Evolutionary conservation across 2,113 vertebrate genomes (phyloP), one percentile per base, ranked within the genome.

Genomic region (Stomatorhinus ivindoensis): DNA sequence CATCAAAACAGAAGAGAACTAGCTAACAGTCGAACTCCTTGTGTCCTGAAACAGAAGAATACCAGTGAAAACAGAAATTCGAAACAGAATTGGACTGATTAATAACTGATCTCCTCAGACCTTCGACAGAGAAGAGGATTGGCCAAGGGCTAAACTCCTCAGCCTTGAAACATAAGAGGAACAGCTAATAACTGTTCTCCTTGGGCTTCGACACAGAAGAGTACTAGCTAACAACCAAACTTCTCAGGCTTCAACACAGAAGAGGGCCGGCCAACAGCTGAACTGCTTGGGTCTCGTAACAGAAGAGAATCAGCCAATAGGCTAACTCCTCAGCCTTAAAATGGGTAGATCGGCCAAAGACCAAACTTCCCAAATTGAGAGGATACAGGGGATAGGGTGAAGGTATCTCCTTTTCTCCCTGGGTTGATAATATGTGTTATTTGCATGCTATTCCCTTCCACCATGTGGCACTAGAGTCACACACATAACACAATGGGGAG

Each of bases 381-480:
- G 76, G 90, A 88, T 94, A 92, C 46, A 88, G 90, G 90, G 90
- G 90, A 91, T 89, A 85, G 91, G 44, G 10, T 91, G 82, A 94
- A 95, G 94, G 93, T 95, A 92, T 94, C 89, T 44, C 21, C 17
- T 46, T 84, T 61, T 58, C 35, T 90, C 88, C 76, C 89, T 90
- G 94, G 94, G 94, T 93, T 94, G 94, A 95, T 91, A 94, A 95
- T 92, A 42, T 11, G 35, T 44, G 31, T 53, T 58, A 65, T 17
- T 42, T 24, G 94, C 94, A 89, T 95, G 94, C 93, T 93, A 93
- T 91, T 94, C 92, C 92, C 93, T 92, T 94, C 95, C 95, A 95
- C 95, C 93, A 95, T 93, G 96, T 95, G 95, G 95, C 95, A 95
- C 95, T 95, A 95, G 93, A 95, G 95, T 94, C 93, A 93, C 95